A percentile compares a stretch with the other conserved stretches of the same genome.
Evolutionary conservation across 2,113 vertebrate genomes (phyloP).

Genomic region (Vulpes ferrilata): DNA sequence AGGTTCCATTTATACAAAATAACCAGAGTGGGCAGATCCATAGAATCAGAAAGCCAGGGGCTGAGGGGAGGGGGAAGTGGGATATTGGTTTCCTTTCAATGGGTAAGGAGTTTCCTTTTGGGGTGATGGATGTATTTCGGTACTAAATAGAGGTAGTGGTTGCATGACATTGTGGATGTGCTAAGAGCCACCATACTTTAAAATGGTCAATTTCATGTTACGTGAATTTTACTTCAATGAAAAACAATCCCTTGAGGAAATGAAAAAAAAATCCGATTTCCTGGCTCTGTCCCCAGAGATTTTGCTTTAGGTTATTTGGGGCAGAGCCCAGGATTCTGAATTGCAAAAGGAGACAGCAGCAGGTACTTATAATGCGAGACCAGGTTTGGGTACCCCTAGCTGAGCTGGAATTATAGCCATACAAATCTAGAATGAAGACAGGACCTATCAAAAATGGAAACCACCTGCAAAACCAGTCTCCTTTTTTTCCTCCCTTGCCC

Average conservation of each 20-base stretch:
- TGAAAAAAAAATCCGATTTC: neutral
- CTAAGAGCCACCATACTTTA: neutral
- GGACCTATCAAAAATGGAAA: neutral
- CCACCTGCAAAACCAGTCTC: neutral
- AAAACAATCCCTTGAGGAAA: constrained; percentile 1
- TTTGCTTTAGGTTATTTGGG: neutral
- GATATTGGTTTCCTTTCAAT: neutral
- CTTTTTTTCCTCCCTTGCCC: neutral
- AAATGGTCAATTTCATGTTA: neutral
- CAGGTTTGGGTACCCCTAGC: neutral
- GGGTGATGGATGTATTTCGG: neutral
- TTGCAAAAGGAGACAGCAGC: neutral
- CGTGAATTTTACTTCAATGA: neutral
- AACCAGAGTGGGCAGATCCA: neutral
- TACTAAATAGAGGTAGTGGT: neutral
- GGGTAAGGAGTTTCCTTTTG: neutral
- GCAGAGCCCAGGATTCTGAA: neutral
- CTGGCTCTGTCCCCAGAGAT: neutral
- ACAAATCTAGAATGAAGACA: neutral
- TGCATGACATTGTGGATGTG: neutral
- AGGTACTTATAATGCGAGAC: neutral
- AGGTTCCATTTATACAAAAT: neutral
- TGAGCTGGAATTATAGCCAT: neutral
- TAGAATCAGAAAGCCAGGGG: neutral
- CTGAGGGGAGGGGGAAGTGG: neutral